Evolutionary conservation across 2,888 invertebrate genomes (phyloP).

Genomic region (Gortyna flavago): DNA sequence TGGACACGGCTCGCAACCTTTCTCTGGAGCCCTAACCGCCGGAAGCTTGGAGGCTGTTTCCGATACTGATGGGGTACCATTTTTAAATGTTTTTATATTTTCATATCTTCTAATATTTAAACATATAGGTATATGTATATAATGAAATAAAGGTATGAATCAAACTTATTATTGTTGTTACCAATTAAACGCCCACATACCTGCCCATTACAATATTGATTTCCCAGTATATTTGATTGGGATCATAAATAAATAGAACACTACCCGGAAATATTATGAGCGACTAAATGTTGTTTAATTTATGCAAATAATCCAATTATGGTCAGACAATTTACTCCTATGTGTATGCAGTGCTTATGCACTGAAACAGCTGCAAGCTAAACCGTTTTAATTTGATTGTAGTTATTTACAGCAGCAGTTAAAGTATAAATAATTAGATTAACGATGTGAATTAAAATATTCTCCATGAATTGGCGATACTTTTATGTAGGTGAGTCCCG

Average conservation of each 20-base stretch:
- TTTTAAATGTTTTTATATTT: too few species aligned
- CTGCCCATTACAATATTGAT: slow-evolving; percentile 12
- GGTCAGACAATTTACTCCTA: slow-evolving; percentile 34
- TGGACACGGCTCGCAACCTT: too few species aligned
- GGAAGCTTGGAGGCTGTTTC: too few species aligned
- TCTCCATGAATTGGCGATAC: too few species aligned
- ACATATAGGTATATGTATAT: too few species aligned
- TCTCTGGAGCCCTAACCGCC: too few species aligned
- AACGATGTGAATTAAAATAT: neutral
- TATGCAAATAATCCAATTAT: slow-evolving; percentile 49
- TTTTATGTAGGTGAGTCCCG: too few species aligned
- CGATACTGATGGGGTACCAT: too few species aligned
- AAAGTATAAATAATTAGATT: neutral
- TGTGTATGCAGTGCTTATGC: slow-evolving; percentile 27
- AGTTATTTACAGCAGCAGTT: neutral
- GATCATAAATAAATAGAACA: slow-evolving; percentile 11
- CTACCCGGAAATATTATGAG: slow-evolving; percentile 15
- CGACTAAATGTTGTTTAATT: slow-evolving; percentile 31
- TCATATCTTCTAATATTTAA: too few species aligned
- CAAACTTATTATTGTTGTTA: neutral
- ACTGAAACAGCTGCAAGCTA: slow-evolving; percentile 14
- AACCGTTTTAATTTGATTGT: slow-evolving; percentile 30
- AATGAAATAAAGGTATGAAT: neutral
- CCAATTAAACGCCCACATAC: neutral
- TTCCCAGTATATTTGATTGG: slow-evolving; percentile 6